phyloP scores from a whole-genome alignment of 2,888 invertebrate species.

The Sesamia inferens region DNA sequence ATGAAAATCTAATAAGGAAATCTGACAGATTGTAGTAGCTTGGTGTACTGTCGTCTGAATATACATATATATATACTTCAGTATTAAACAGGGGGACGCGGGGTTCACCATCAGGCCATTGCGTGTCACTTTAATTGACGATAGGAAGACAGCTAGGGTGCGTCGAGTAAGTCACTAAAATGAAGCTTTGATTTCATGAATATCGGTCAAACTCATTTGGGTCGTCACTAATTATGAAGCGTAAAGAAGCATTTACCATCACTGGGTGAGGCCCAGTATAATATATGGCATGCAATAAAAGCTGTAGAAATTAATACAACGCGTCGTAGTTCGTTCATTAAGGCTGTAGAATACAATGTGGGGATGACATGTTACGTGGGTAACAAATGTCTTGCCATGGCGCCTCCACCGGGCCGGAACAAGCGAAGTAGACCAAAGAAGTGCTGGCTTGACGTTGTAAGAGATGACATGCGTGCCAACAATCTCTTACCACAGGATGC shows the following conservation, averaged over 20 bases:
- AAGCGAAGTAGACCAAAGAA: too few relatives aligned
- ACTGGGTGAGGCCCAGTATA: constrained; percentile 15
- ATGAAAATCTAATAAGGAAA: too few relatives aligned
- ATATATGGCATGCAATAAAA: constrained; percentile 5
- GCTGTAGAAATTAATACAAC: not conserved
- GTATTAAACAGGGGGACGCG: not conserved
- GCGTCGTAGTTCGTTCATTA: not conserved
- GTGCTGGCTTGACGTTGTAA: too few relatives aligned
- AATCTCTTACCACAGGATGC: too few relatives aligned
- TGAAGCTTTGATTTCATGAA: constrained; percentile 38
- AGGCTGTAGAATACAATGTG: not conserved
- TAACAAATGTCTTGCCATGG: too few relatives aligned
- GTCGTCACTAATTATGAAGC: constrained; percentile 31
- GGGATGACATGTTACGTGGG: not conserved
- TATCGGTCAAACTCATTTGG: constrained; percentile 45
- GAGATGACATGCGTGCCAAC: too few relatives aligned
- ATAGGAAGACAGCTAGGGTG: constrained; percentile 38
- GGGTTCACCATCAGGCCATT: constrained; percentile 38
- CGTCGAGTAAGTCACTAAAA: constrained; percentile 30
- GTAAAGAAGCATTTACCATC: constrained; percentile 10
- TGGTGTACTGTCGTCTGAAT: not conserved
- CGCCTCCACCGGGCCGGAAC: too few relatives aligned
- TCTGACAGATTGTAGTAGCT: too few relatives aligned
- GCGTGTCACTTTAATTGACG: constrained; percentile 36
- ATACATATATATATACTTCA: not conserved